These are phyloP conservation scores for Coremacera marginata DNA, from an alignment of 2,888 invertebrate genomes.

Conservation along the genomic window DNA sequence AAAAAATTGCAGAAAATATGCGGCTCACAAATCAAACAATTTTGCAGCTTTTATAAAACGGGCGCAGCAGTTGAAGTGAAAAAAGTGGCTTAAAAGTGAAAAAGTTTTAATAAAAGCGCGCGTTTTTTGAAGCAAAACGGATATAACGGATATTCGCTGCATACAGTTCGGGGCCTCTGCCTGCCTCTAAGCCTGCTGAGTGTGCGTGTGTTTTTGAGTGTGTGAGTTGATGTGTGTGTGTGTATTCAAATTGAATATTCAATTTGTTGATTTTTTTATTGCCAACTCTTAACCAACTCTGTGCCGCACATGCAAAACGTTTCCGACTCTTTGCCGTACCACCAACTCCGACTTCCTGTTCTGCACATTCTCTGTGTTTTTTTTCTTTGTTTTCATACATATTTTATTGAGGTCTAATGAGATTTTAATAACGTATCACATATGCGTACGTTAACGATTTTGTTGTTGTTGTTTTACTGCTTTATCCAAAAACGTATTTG, in stretches of 20 bases:
- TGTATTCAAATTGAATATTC: conserved; percentile 39
- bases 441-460: neutral
- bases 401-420: conserved; percentile 4
- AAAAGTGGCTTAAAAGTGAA: too few species aligned
- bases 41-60: neutral
- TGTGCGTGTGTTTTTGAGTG: neutral
- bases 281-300: neutral
- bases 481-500: neutral
- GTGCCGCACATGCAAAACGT: neutral
- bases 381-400: neutral
- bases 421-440: conserved; percentile 14
- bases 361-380: neutral
- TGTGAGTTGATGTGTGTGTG: neutral
- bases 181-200: conserved; percentile 16
- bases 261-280: conserved; percentile 25
- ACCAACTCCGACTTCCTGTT: neutral
- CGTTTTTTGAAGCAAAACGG: conserved; percentile 20
- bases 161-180: neutral
- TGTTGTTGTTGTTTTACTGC: neutral
- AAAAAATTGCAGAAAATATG: neutral
- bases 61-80: too few species aligned
- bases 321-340: neutral
- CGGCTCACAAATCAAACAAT: conserved; percentile 20
- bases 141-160: too few species aligned
- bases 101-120: neutral